Conservation (phyloP, 2,797 vertebrate genomes). For the Chaenodraco wilsoni region DNA sequence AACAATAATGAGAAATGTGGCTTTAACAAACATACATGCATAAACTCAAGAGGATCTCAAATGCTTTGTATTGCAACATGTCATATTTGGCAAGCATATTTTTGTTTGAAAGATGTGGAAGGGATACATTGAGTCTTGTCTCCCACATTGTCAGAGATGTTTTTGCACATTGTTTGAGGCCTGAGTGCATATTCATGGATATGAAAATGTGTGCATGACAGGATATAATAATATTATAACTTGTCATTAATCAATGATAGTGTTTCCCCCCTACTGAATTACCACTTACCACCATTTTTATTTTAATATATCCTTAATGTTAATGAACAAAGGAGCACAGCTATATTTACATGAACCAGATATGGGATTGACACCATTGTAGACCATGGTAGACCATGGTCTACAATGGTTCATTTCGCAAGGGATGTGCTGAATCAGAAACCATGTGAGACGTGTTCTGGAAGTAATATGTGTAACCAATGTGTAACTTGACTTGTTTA, state of each 20-base stretch:
- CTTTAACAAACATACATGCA: slow-evolving; percentile 17
- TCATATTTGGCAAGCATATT: slow-evolving; percentile 25
- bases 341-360: no score
- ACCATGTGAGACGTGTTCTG: no score
- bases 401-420: no score
- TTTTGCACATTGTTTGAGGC: not conserved
- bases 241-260: not conserved
- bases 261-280: not conserved
- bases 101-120: slow-evolving; percentile 43
- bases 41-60: slow-evolving; percentile 5
- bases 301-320: not conserved
- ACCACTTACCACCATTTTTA: not conserved
- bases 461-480: no score
- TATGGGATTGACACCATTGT: no score
- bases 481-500: no score
- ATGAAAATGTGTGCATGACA: not conserved
- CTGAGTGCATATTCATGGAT: not conserved
- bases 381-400: no score
- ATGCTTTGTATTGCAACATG: slow-evolving; percentile 25
- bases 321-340: not conserved
- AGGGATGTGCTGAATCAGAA: no score
- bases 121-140: slow-evolving; percentile 24
- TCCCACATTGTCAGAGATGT: slow-evolving; percentile 12
- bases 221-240: not conserved
- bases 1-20: slow-evolving; percentile 9